Conservation (phyloP, 2,113 vertebrate species). For the Charina bottae region DNA sequence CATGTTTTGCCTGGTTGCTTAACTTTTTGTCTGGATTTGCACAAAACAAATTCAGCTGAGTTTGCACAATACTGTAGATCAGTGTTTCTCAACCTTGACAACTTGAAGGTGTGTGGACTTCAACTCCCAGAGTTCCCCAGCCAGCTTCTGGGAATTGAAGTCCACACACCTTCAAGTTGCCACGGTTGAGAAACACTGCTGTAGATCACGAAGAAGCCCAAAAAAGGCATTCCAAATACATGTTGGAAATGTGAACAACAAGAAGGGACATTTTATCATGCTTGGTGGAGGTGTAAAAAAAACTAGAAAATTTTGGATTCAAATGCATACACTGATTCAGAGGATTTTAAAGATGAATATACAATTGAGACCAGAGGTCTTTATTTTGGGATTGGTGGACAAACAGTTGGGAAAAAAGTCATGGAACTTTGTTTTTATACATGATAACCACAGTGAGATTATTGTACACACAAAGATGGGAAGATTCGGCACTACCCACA, state of each 20-base stretch:
- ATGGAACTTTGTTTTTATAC: neutral
- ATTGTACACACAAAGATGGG: neutral
- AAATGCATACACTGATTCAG: neutral
- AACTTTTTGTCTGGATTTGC: neutral
- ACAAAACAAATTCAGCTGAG: neutral
- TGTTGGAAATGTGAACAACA: neutral
- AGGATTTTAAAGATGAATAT: neutral
- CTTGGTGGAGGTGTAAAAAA: neutral
- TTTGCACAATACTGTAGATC: neutral
- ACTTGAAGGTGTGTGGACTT: too few relatives aligned
- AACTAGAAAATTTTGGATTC: neutral
- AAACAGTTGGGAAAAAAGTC: neutral
- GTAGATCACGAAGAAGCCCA: neutral
- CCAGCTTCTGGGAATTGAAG: too few relatives aligned
- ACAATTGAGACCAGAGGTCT: neutral
- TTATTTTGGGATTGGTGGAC: neutral
- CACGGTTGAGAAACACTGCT: too few relatives aligned
- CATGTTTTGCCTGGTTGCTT: neutral
- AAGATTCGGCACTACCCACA: neutral
- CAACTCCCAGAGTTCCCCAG: too few relatives aligned
- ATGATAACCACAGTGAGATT: neutral
- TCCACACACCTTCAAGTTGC: too few relatives aligned
- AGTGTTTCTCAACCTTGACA: too few relatives aligned
- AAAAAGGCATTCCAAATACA: neutral
- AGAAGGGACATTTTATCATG: neutral